phyloP scores from a whole-genome alignment of 2,888 invertebrate genomes.

The Lampropteryx suffumata region DNA sequence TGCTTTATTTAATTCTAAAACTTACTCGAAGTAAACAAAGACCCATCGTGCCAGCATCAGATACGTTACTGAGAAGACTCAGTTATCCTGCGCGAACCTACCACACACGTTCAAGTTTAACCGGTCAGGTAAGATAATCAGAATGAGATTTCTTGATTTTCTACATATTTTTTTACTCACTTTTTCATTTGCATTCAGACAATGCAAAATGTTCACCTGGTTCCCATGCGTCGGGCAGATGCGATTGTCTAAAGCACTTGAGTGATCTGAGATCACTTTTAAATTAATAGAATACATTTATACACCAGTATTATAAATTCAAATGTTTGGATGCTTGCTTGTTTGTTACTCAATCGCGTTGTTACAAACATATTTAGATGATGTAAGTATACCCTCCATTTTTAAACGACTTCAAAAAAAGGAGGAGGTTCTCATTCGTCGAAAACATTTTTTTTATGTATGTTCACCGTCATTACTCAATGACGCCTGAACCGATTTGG shows the following conservation, averaged over 20 bases:
- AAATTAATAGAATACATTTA: no score
- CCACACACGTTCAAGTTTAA: slow-evolving; percentile 45
- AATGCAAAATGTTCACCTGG: slow-evolving; percentile 39
- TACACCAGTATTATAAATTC: no score
- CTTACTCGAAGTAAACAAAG: slow-evolving; percentile 61
- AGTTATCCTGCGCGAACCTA: slow-evolving; percentile 41
- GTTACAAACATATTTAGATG: no score
- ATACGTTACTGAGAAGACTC: slow-evolving; percentile 39
- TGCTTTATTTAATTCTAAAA: neutral
- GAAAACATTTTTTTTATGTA: no score
- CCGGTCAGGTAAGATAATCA: slow-evolving; percentile 56
- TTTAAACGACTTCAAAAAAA: no score
- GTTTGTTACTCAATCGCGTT: no score
- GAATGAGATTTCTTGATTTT: slow-evolving; percentile 35
- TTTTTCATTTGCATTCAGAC: slow-evolving; percentile 37
- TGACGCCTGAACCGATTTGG: no score
- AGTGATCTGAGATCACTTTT: slow-evolving; percentile 1
- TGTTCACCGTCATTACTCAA: no score
- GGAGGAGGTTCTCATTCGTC: no score
- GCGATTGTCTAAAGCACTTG: slow-evolving; percentile 4
- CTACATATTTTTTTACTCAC: no score
- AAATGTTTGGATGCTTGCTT: no score
- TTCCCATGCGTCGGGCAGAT: slow-evolving; percentile 29
- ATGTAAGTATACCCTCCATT: no score
- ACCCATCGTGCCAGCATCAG: slow-evolving; percentile 52